phyloP scores from a whole-genome alignment of 2,797 vertebrate genomes.

The Myripristis jacobus region DNA sequence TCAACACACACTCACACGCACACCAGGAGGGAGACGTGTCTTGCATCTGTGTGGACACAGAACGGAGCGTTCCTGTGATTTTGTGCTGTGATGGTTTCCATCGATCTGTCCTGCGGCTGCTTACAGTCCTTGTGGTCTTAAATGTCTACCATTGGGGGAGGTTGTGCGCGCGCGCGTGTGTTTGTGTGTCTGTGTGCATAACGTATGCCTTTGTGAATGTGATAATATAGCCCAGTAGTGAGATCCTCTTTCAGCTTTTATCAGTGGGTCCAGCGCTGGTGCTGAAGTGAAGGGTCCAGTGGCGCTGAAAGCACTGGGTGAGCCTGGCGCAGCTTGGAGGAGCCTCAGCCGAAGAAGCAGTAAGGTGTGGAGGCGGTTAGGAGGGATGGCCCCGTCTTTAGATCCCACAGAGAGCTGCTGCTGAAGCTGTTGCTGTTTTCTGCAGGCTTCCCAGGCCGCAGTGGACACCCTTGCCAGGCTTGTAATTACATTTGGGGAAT shows the following conservation, averaged over 20 bases:
- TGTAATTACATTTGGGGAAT: conserved; percentile 80
- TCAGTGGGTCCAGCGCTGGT: conserved; percentile 68
- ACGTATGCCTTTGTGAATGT: conserved; percentile 62
- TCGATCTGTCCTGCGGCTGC: conserved; percentile 61
- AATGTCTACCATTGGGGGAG: conserved; percentile 61
- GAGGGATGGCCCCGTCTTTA: conserved; percentile 47
- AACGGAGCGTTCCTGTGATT: conserved; percentile 71
- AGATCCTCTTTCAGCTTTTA: conserved; percentile 72
- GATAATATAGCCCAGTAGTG: conserved; percentile 66
- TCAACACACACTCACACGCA: conserved; percentile 11
- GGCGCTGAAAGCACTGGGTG: conserved; percentile 60
- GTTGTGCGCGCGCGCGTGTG: conserved; percentile 25
- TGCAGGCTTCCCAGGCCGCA: conserved; percentile 61
- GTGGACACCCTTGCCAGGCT: conserved; percentile 69
- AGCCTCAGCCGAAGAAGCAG: conserved; percentile 56
- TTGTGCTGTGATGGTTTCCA: conserved; percentile 48
- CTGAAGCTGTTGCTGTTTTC: conserved; percentile 62
- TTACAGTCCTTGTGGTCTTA: conserved; percentile 64
- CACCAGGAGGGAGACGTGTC: conserved; percentile 50
- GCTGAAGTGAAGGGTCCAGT: conserved; percentile 52
- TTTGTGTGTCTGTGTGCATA: conserved; percentile 44
- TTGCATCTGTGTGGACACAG: conserved; percentile 45
- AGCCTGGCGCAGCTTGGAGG: conserved; percentile 47
- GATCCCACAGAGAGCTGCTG: conserved; percentile 57
- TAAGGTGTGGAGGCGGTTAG: conserved; percentile 58